Conservation (phyloP, 2,113 vertebrate genomes). For the Meriones unguiculatus region DNA sequence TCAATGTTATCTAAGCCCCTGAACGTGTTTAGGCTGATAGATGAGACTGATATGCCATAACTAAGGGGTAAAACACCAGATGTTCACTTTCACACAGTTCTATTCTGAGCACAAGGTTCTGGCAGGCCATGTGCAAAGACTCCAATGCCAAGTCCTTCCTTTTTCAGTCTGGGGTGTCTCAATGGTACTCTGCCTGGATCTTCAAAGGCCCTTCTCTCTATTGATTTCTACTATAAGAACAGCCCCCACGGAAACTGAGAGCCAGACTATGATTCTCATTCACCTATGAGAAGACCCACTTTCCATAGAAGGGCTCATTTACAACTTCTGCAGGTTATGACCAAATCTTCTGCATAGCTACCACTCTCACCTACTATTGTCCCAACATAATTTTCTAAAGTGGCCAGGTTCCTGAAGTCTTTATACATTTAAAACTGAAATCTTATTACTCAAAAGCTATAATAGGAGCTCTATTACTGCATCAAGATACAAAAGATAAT, state of each 20-base stretch:
- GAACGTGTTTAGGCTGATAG: background rate
- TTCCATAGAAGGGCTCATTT: background rate
- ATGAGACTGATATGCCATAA: background rate
- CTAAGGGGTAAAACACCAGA: background rate
- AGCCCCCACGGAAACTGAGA: background rate
- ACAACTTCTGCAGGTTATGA: background rate
- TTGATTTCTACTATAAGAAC: background rate
- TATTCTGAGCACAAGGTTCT: background rate
- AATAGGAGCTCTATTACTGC: background rate
- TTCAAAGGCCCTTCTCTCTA: background rate
- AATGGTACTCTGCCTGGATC: background rate
- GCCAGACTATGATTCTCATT: background rate
- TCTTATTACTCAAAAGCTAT: background rate
- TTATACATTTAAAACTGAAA: background rate
- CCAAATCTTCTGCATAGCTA: background rate
- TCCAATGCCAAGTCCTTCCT: background rate
- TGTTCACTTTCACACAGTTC: background rate
- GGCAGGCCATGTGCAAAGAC: background rate
- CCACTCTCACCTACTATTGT: background rate
- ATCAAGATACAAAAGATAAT: background rate
- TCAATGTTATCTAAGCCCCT: background rate
- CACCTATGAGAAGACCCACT: background rate
- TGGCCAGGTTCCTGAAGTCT: background rate
- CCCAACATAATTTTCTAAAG: background rate
- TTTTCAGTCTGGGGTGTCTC: fast-evolving